Percentiles rank a stretch among this genome's conserved stretches.
Evolutionary conservation across 2,113 vertebrate species (phyloP).

Genomic region (Dipodomys stephensi): DNA sequence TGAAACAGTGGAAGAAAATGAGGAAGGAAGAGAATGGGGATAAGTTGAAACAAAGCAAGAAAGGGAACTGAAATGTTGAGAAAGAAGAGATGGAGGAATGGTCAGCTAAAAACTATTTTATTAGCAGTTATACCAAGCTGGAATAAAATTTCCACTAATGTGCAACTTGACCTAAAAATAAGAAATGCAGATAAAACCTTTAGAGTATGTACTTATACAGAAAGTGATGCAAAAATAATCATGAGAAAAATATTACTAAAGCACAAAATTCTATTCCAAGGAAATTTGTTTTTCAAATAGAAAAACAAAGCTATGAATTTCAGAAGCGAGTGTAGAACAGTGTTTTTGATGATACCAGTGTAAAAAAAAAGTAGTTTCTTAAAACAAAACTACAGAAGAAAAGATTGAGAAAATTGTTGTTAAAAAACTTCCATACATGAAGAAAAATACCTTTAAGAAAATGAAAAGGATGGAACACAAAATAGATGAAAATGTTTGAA

Average conservation of each 20-base stretch:
- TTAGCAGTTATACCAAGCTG: not conserved
- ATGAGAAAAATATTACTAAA: conserved; percentile 4
- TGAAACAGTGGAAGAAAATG: not conserved
- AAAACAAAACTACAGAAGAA: not conserved
- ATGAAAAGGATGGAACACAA: not conserved
- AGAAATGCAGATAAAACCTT: not conserved
- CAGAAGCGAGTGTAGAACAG: not conserved
- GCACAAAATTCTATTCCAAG: not conserved
- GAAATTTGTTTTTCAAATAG: not conserved
- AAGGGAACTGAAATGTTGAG: not conserved
- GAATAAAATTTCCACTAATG: not conserved
- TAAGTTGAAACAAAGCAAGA: no score
- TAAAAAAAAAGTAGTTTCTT: not conserved
- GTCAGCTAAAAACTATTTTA: not conserved
- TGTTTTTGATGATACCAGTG: not conserved
- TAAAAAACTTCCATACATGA: not conserved
- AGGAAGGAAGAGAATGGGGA: not conserved
- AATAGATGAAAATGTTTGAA: conserved; percentile 23
- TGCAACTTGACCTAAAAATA: not conserved
- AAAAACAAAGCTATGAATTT: not conserved
- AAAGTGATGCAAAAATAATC: not conserved
- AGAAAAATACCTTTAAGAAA: conserved; percentile 1
- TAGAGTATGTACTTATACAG: not conserved
- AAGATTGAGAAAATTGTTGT: not conserved
- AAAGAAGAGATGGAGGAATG: not conserved